Percentiles rank a stretch among this genome's conserved stretches.
Evolutionary conservation across 2,797 vertebrate species (phyloP).

Genomic region (Amblyraja radiata): DNA sequence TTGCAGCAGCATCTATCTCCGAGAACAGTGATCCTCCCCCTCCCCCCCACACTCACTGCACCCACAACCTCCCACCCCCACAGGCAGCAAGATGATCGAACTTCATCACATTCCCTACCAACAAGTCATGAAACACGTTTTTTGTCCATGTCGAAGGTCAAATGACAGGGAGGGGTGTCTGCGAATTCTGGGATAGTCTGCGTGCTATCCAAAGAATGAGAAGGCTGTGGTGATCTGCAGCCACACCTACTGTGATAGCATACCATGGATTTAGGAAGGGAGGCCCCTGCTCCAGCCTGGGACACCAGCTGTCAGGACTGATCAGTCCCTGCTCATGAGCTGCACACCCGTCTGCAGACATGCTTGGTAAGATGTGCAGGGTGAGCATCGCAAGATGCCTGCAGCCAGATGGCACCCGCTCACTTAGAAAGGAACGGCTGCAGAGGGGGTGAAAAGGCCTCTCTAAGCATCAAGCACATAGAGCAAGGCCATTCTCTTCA

Average conservation of each 20-base stretch:
- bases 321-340: not conserved
- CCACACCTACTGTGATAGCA: not conserved
- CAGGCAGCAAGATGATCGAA: not conserved
- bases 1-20: not conserved
- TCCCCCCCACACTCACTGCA: too few species aligned
- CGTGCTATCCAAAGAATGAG: conserved; percentile 5
- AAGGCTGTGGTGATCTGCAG: not conserved
- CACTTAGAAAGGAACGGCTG: not conserved
- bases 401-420: not conserved
- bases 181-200: not conserved
- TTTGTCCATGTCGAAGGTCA: not conserved
- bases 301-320: conserved; percentile 7
- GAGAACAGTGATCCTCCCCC: not conserved
- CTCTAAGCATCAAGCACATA: not conserved
- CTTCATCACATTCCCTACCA: not conserved
- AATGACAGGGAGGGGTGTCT: not conserved
- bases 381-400: not conserved
- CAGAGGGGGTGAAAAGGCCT: not conserved
- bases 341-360: not conserved
- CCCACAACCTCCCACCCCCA: too few species aligned
- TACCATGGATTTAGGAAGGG: conserved; percentile 14
- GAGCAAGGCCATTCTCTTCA: not conserved
- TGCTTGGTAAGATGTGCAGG: not conserved
- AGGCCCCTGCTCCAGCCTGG: too few species aligned
- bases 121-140: not conserved